Percentiles rank a stretch among this genome's conserved stretches.
phyloP scores from a whole-genome alignment of 2,797 vertebrate genomes.

The Notolepis coatsorum region DNA sequence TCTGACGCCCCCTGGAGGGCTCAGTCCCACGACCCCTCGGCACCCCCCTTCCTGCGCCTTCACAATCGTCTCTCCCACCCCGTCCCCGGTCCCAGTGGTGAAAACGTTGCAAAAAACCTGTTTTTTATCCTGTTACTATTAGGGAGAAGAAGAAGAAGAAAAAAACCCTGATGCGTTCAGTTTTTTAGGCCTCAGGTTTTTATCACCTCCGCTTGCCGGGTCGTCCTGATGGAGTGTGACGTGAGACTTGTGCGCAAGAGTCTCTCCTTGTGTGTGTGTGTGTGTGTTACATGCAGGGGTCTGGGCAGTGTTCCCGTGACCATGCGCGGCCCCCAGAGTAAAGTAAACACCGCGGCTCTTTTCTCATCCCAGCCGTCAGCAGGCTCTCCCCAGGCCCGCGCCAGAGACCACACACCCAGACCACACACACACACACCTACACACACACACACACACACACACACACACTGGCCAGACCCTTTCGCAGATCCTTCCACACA shows the following conservation, averaged over 20 bases:
- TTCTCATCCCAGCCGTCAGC: conserved; percentile 85
- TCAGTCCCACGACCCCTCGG: too few species aligned
- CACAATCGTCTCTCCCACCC: not conserved
- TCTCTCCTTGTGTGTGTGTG: conserved; percentile 20
- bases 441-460: conserved; percentile 48
- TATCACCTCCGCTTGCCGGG: conserved; percentile 57
- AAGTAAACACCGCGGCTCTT: conserved; percentile 95
- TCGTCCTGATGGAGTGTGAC: conserved; percentile 61
- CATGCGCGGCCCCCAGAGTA: conserved; percentile 90
- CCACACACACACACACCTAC: conserved; percentile 67
- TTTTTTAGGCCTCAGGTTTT: conserved; percentile 41
- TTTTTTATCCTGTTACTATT: conserved; percentile 52
- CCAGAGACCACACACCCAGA: conserved; percentile 83
- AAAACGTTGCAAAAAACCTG: conserved; percentile 32
- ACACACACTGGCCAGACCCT: conserved; percentile 56
- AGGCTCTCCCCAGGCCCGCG: conserved; percentile 78
- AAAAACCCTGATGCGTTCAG: not conserved
- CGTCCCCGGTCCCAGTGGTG: conserved; percentile 26
- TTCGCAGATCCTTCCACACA: conserved; percentile 73
- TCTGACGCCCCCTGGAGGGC: conserved; percentile 69
- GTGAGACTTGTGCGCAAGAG: conserved; percentile 50
- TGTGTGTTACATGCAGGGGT: conserved; percentile 73
- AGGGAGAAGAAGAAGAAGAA: conserved; percentile 20
- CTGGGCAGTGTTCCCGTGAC: conserved; percentile 93
- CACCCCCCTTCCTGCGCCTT: too few species aligned